A percentile compares a stretch with the other conserved stretches of the same genome.
phyloP scores from a whole-genome alignment of 2,888 invertebrate genomes.

The Tinea semifulvella region DNA sequence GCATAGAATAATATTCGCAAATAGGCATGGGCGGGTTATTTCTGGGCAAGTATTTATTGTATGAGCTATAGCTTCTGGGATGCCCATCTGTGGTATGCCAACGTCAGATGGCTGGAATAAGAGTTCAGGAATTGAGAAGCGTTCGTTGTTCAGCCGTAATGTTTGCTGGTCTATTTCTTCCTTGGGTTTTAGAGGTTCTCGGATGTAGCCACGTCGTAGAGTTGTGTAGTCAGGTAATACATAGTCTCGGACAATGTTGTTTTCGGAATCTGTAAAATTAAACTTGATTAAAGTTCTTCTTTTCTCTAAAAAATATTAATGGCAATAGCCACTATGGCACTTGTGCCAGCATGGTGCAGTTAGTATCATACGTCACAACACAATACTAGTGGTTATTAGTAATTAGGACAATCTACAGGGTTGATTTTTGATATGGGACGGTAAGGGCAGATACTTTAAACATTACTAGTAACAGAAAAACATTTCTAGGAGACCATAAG shows the following conservation, averaged over 20 bases:
- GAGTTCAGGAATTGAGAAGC: conserved; percentile 94
- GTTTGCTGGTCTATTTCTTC: conserved; percentile 75
- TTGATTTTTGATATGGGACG: too few relatives aligned
- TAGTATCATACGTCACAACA: too few relatives aligned
- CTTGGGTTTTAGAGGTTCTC: conserved; percentile 43
- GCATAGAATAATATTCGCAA: conserved; percentile 84
- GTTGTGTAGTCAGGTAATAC: conserved; percentile 96
- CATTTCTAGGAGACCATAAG: too few relatives aligned
- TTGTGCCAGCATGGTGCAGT: too few relatives aligned
- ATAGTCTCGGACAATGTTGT: conserved; percentile 86
- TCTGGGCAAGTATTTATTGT: conserved; percentile 78
- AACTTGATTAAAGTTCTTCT: too few relatives aligned
- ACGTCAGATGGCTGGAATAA: conserved; percentile 95
- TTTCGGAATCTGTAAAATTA: conserved; percentile 60
- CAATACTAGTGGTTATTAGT: too few relatives aligned
- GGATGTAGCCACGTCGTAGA: conserved; percentile 79
- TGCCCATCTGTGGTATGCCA: conserved; percentile 90
- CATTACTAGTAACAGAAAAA: too few relatives aligned
- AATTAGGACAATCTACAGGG: too few relatives aligned
- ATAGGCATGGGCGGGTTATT: conserved; percentile 78
- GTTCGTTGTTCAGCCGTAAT: conserved; percentile 88
- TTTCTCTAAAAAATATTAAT: too few relatives aligned
- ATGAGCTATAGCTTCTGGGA: conserved; percentile 87
- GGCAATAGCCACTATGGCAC: too few relatives aligned
- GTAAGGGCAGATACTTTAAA: too few relatives aligned